These are phyloP conservation scores for Coenonympha arcania DNA, from an alignment of 2,888 invertebrate species.

Conservation along the genomic window DNA sequence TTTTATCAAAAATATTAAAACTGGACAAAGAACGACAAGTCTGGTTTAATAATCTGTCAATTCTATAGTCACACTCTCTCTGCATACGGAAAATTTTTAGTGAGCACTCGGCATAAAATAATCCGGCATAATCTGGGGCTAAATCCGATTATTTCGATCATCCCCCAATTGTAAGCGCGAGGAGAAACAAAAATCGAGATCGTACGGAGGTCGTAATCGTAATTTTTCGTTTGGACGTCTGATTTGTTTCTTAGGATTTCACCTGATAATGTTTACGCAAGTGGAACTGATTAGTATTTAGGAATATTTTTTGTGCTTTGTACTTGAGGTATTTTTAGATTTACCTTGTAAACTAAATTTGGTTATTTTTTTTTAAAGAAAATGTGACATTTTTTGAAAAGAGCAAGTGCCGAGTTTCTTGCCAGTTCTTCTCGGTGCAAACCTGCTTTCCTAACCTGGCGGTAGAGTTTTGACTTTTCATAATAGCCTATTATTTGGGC, in stretches of 20 bases:
- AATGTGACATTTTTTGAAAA: too few relatives aligned
- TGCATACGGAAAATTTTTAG: slow-evolving; percentile 61
- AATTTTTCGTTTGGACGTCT: slow-evolving; percentile 31
- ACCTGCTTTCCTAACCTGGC: too few relatives aligned
- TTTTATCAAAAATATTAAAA: too few relatives aligned
- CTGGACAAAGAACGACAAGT: too few relatives aligned
- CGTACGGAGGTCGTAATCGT: slow-evolving; percentile 37
- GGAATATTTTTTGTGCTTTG: slow-evolving; percentile 7
- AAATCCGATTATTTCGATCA: slow-evolving; percentile 73
- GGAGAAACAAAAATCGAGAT: slow-evolving; percentile 32
- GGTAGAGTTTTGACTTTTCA: too few relatives aligned
- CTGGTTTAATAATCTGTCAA: too few relatives aligned
- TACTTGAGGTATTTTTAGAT: neutral
- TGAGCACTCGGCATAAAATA: slow-evolving; percentile 62
- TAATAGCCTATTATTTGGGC: too few relatives aligned
- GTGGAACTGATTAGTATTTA: slow-evolving; percentile 46
- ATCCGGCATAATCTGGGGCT: slow-evolving; percentile 70
- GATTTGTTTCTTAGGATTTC: slow-evolving; percentile 42
- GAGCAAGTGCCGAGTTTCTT: too few relatives aligned
- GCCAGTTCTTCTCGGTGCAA: too few relatives aligned
- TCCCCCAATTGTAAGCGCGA: slow-evolving; percentile 45
- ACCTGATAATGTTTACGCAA: slow-evolving; percentile 41
- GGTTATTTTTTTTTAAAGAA: neutral
- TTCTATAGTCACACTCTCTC: too few relatives aligned
- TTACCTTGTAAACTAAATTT: neutral